phyloP scores from a whole-genome alignment of 2,888 invertebrate genomes.

The Conistra vaccinii region DNA sequence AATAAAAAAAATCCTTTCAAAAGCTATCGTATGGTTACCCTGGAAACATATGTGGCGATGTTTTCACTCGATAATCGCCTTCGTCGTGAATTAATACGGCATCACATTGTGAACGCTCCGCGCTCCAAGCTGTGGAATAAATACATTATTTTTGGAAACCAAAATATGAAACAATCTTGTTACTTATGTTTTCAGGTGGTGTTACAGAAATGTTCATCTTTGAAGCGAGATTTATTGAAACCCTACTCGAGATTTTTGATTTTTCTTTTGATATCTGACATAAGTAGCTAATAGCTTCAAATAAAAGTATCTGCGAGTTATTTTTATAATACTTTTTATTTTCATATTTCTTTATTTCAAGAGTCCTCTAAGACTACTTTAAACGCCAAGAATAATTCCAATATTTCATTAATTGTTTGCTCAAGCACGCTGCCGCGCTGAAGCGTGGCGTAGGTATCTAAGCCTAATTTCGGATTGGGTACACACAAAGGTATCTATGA shows the following conservation, averaged over 20 bases:
- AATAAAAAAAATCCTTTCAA: too few species aligned
- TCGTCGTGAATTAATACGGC: slow-evolving; percentile 48
- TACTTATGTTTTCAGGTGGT: slow-evolving; percentile 5
- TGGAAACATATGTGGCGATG: slow-evolving; percentile 16
- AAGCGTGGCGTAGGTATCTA: neutral
- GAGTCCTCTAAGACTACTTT: neutral
- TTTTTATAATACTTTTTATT: neutral
- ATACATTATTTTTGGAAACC: slow-evolving; percentile 39
- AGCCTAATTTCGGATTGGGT: neutral
- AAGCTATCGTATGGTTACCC: slow-evolving; percentile 21
- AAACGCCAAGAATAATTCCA: neutral
- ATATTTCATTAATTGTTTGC: neutral
- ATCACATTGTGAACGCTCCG: slow-evolving; percentile 29
- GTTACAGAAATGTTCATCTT: neutral
- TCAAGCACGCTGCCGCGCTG: neutral
- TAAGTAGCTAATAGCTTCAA: too few species aligned
- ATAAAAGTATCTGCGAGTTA: neutral
- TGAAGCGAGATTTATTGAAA: slow-evolving; percentile 10
- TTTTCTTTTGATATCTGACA: too few species aligned
- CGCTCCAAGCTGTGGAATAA: slow-evolving; percentile 50
- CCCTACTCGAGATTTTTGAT: too few species aligned
- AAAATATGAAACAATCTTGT: slow-evolving; percentile 27
- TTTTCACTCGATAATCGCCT: slow-evolving; percentile 38
- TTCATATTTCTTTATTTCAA: neutral
- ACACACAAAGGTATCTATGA: neutral